Conservation (phyloP, 2,113 vertebrate genomes). For the Azemiops feae region DNA sequence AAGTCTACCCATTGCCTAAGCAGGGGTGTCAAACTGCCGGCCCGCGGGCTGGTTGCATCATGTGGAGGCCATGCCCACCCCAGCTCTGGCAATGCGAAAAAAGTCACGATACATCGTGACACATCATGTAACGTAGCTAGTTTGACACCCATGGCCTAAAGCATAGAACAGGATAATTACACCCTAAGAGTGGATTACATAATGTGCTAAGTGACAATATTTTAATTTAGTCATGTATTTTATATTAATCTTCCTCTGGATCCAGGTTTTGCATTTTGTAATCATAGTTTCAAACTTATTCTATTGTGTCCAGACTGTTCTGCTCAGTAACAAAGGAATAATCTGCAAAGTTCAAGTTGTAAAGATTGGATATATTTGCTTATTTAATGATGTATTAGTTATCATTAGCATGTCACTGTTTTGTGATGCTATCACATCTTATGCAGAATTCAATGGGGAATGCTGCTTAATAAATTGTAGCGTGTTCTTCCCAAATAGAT, state of each 20-base stretch:
- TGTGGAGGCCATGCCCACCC: too few species aligned
- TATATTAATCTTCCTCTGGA: background rate
- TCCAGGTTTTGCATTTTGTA: background rate
- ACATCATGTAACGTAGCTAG: too few species aligned
- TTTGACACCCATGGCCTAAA: background rate
- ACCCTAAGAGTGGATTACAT: background rate
- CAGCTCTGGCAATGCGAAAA: too few species aligned
- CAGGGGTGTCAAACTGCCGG: too few species aligned
- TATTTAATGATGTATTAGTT: constrained; percentile 24
- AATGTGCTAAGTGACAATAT: background rate
- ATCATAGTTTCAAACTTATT: background rate
- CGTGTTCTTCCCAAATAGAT: constrained; percentile 5
- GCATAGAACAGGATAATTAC: background rate
- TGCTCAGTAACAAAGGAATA: background rate
- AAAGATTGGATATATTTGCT: background rate
- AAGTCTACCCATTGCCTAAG: background rate
- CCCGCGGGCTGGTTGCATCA: too few species aligned
- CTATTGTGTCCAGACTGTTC: background rate
- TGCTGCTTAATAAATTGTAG: constrained; percentile 10
- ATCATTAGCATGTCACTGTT: background rate
- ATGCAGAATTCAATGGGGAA: constrained; percentile 1
- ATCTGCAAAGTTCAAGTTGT: background rate
- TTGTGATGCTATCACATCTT: background rate
- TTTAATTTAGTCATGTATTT: background rate
- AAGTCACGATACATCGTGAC: too few species aligned